Evolutionary conservation across 2,113 vertebrate genomes (phyloP).

Genomic region (Probosciger aterrimus): DNA sequence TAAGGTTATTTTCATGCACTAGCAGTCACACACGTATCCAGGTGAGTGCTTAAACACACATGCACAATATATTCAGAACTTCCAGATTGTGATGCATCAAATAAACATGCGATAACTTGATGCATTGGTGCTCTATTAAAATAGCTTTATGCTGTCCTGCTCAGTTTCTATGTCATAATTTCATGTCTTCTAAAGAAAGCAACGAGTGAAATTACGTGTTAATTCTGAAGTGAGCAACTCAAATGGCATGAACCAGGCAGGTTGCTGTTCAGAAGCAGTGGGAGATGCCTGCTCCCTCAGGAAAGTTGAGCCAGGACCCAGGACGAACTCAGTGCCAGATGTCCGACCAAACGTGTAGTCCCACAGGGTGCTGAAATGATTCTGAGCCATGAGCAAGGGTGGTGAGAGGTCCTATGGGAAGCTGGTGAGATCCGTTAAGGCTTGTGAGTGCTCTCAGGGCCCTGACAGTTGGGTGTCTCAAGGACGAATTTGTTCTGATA

Average conservation of each 20-base stretch:
- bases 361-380: neutral
- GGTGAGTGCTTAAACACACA: neutral
- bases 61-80: neutral
- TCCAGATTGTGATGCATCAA: neutral
- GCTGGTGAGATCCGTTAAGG: neutral
- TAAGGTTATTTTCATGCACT: neutral
- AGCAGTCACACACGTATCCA: neutral
- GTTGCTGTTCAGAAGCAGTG: neutral
- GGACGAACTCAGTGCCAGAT: accelerated
- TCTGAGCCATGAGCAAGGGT: neutral
- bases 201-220: neutral
- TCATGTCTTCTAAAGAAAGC: neutral
- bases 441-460: neutral
- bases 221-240: neutral
- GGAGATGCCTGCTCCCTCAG: neutral
- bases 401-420: neutral
- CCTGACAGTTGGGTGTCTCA: neutral
- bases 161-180: neutral
- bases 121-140: neutral
- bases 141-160: neutral
- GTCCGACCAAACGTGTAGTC: accelerated
- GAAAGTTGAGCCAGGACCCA: neutral
- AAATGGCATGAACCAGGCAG: neutral
- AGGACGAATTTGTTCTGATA: neutral
- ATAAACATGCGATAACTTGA: neutral